Evolutionary conservation across 2,113 vertebrate species (phyloP).

Genomic region (Neolamprologus falcicula): DNA sequence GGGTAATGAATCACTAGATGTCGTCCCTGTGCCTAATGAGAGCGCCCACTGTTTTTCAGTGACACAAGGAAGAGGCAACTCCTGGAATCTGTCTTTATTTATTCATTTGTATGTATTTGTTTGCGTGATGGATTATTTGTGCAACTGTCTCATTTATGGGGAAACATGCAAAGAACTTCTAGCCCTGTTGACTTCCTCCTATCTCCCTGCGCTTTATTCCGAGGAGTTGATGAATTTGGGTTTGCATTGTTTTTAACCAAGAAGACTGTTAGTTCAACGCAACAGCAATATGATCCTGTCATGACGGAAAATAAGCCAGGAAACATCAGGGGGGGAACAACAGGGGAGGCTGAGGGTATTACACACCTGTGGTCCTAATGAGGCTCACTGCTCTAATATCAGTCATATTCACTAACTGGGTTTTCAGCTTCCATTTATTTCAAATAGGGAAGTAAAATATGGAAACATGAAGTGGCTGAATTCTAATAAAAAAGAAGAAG

Average conservation of each 20-base stretch:
- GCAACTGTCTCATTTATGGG: conserved; percentile 7
- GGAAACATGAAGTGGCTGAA: background rate
- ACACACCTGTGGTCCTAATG: conserved; percentile 58
- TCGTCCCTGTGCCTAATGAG: conserved; percentile 61
- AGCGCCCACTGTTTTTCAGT: conserved; percentile 48
- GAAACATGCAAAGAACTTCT: background rate
- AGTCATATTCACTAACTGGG: conserved; percentile 22
- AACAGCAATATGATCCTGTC: background rate
- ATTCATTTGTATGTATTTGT: conserved; percentile 47
- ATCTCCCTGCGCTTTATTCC: background rate
- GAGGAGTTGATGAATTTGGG: background rate
- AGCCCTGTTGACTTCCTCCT: background rate
- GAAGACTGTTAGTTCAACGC: background rate
- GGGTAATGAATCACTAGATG: conserved; percentile 67
- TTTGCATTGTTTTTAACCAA: background rate
- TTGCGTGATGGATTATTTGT: conserved; percentile 39
- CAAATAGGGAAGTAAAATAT: background rate
- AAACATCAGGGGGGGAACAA: background rate
- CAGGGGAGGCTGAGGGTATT: conserved; percentile 14
- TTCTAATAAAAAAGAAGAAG: background rate
- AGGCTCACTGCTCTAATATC: conserved; percentile 15
- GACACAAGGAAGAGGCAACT: conserved; percentile 41
- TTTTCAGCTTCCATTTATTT: conserved; percentile 4
- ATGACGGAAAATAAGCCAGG: conserved; percentile 9
- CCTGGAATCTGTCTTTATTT: conserved; percentile 48